These are phyloP conservation scores for Coptodon rendalli DNA, from an alignment of 2,113 vertebrate species.

Conservation along the genomic window DNA sequence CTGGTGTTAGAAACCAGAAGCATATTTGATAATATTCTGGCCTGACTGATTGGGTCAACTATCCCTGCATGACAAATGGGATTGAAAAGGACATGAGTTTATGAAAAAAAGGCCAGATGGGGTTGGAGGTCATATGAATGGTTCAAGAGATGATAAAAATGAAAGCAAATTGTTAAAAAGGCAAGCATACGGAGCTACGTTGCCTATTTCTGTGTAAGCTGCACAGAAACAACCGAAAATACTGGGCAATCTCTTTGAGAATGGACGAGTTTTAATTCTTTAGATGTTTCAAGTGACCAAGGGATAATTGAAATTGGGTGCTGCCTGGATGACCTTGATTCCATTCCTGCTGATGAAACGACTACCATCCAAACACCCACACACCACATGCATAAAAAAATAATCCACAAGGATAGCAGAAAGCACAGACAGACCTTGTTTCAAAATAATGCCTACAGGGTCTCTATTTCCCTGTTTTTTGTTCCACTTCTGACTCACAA, in stretches of 20 bases:
- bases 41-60: slow-evolving; percentile 25
- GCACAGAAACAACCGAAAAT: slow-evolving; percentile 1
- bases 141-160: slow-evolving; percentile 3
- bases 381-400: slow-evolving; percentile 19
- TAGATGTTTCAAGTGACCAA: slow-evolving; percentile 22
- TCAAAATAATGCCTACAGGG: slow-evolving; percentile 27
- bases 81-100: slow-evolving; percentile 3
- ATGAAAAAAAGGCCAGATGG: not conserved
- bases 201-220: slow-evolving; percentile 6
- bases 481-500: not conserved
- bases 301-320: slow-evolving; percentile 43
- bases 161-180: slow-evolving; percentile 19
- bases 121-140: slow-evolving; percentile 9
- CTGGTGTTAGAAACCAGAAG: slow-evolving; percentile 4
- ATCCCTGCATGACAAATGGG: not conserved
- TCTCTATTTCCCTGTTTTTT: slow-evolving; percentile 1
- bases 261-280: slow-evolving; percentile 1
- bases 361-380: slow-evolving; percentile 13
- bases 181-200: not conserved
- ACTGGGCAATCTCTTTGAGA: not conserved
- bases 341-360: slow-evolving; percentile 34
- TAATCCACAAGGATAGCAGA: slow-evolving; percentile 32
- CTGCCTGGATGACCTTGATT: slow-evolving; percentile 12
- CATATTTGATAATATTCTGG: slow-evolving; percentile 15
- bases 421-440: slow-evolving; percentile 13